phyloP scores from a whole-genome alignment of 2,888 invertebrate species.

The Mythimna impura region DNA sequence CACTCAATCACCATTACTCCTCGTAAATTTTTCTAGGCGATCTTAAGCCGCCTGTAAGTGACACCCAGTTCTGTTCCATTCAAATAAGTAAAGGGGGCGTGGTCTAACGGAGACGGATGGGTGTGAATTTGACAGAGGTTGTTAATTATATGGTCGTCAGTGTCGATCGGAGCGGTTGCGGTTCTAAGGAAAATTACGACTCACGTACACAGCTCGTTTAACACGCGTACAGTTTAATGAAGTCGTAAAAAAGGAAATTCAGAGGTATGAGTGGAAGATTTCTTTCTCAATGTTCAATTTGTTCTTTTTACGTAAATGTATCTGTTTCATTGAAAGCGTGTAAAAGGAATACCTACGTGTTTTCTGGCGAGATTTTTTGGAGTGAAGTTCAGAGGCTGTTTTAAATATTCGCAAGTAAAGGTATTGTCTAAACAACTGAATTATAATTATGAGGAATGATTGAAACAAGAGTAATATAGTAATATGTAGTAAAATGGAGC shows the following conservation, averaged over 20 bases:
- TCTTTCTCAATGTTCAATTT: slow-evolving; percentile 59
- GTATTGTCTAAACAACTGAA: too few relatives aligned
- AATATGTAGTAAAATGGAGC: too few relatives aligned
- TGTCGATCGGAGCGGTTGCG: slow-evolving; percentile 76
- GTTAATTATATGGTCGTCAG: slow-evolving; percentile 85
- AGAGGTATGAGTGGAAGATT: slow-evolving; percentile 68
- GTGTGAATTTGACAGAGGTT: slow-evolving; percentile 86
- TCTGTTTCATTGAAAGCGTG: slow-evolving; percentile 22
- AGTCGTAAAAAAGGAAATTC: slow-evolving; percentile 76
- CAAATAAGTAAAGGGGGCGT: slow-evolving; percentile 71
- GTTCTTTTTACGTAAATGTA: slow-evolving; percentile 42
- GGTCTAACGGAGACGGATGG: slow-evolving; percentile 73
- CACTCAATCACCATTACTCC: slow-evolving; percentile 34
- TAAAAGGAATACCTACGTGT: slow-evolving; percentile 4
- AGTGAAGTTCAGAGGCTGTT: too few relatives aligned
- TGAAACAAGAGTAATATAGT: too few relatives aligned
- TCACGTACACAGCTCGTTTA: slow-evolving; percentile 77
- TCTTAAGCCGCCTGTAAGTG: slow-evolving; percentile 61
- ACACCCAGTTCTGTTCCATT: slow-evolving; percentile 68
- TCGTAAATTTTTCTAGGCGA: slow-evolving; percentile 50
- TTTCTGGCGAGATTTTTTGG: too few relatives aligned
- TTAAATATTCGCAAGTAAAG: too few relatives aligned
- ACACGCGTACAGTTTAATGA: slow-evolving; percentile 78
- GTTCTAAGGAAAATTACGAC: slow-evolving; percentile 77
- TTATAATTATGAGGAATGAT: too few relatives aligned